Conservation (phyloP, 2,113 vertebrate genomes). For the Phocoena phocoena region DNA sequence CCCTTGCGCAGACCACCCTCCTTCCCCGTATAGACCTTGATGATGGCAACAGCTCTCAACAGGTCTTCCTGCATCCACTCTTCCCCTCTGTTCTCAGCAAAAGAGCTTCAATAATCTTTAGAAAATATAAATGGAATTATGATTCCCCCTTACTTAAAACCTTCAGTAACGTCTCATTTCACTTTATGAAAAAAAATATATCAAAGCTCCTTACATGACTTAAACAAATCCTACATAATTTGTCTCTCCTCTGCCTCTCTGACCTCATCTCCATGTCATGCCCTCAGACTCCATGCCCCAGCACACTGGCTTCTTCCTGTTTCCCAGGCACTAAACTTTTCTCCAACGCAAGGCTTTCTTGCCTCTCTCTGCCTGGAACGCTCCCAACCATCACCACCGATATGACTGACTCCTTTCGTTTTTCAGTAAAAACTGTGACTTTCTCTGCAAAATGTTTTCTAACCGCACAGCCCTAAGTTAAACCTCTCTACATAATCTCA, state of each 20-base stretch:
- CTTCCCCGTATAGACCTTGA: not conserved
- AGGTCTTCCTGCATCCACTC: not conserved
- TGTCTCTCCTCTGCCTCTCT: not conserved
- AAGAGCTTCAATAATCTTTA: not conserved
- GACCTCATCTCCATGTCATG: fast-evolving
- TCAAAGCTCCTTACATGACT: not conserved
- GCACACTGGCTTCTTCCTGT: not conserved
- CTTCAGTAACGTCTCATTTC: not conserved
- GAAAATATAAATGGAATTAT: not conserved
- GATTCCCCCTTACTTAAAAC: not conserved
- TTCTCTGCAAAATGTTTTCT: not conserved
- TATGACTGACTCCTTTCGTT: not conserved
- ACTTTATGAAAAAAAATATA: not conserved
- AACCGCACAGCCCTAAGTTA: not conserved
- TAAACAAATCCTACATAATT: not conserved
- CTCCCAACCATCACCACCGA: fast-evolving
- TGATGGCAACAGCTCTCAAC: not conserved
- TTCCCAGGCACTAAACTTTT: not conserved
- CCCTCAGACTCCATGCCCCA: not conserved
- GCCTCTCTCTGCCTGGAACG: not conserved
- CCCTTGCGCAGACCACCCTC: not conserved
- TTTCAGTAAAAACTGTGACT: not conserved
- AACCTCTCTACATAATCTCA: not conserved
- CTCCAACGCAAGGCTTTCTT: not conserved
- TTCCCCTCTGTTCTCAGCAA: not conserved